A percentile compares a stretch with the other conserved stretches of the same genome.
Evolutionary conservation across 2,113 vertebrate species (phyloP).

Genomic region (Seriola aureovittata): DNA sequence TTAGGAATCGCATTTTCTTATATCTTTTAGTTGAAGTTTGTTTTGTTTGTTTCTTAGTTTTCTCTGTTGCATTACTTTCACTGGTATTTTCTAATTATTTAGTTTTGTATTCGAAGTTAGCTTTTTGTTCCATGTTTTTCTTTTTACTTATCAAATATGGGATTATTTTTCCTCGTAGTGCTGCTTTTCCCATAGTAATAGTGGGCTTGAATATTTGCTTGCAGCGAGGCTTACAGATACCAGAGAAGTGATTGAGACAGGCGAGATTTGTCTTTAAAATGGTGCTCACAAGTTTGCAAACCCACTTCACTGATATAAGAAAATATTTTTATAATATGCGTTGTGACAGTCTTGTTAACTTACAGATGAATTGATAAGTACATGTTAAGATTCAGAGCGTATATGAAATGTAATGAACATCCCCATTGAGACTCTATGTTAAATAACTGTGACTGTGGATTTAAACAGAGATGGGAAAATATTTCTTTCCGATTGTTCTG

Average conservation of each 20-base stretch:
- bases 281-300: slow-evolving; percentile 2
- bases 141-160: background rate
- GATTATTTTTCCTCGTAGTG: background rate
- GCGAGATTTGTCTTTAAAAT: slow-evolving; percentile 20
- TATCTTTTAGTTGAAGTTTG: background rate
- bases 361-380: background rate
- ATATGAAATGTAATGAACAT: background rate
- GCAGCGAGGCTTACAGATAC: background rate
- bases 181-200: background rate
- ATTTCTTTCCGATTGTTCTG: background rate
- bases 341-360: background rate
- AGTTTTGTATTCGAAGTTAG: background rate
- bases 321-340: background rate
- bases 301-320: background rate
- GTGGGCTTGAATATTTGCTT: background rate
- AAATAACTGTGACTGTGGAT: slow-evolving; percentile 3
- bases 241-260: background rate
- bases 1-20: background rate
- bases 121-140: background rate
- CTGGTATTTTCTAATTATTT: background rate
- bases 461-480: background rate
- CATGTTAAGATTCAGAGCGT: background rate
- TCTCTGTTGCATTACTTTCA: background rate
- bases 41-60: background rate
- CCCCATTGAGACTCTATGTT: background rate